Conservation (phyloP, 2,888 invertebrate genomes). For the Heliothis peltigera region DNA sequence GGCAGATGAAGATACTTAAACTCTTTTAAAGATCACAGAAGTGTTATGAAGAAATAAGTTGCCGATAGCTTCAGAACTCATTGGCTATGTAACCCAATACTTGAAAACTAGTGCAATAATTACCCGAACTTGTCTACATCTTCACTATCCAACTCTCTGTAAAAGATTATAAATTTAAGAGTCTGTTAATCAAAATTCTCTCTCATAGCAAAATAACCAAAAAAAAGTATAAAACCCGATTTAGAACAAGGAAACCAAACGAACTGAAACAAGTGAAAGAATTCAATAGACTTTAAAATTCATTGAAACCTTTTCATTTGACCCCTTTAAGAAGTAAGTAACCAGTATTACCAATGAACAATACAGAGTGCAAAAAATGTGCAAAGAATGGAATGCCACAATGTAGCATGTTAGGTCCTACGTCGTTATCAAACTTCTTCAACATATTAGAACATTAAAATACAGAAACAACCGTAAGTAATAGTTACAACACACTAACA, state of each 20-base stretch:
- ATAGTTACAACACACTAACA: not conserved
- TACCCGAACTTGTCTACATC: not conserved
- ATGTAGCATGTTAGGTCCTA: not conserved
- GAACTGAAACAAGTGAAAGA: not conserved
- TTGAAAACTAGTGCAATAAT: not conserved
- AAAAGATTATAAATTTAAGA: constrained; percentile 4
- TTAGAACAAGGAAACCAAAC: not conserved
- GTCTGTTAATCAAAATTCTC: not conserved
- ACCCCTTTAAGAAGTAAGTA: not conserved
- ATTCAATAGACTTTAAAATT: not conserved
- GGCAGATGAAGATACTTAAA: not conserved
- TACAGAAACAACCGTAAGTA: not conserved
- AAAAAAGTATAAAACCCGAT: not conserved
- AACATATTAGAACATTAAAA: no score
- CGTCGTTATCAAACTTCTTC: not conserved
- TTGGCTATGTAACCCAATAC: not conserved
- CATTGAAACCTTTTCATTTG: not conserved
- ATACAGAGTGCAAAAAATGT: not conserved
- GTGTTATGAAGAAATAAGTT: not conserved
- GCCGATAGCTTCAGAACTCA: not conserved
- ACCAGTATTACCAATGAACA: not conserved
- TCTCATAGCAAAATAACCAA: not conserved
- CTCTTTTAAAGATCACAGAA: not conserved
- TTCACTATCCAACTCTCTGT: constrained; percentile 4
- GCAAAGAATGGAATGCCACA: not conserved